These are phyloP conservation scores for Ailurus styani DNA, from an alignment of 2,113 vertebrate species.

Conservation along the genomic window DNA sequence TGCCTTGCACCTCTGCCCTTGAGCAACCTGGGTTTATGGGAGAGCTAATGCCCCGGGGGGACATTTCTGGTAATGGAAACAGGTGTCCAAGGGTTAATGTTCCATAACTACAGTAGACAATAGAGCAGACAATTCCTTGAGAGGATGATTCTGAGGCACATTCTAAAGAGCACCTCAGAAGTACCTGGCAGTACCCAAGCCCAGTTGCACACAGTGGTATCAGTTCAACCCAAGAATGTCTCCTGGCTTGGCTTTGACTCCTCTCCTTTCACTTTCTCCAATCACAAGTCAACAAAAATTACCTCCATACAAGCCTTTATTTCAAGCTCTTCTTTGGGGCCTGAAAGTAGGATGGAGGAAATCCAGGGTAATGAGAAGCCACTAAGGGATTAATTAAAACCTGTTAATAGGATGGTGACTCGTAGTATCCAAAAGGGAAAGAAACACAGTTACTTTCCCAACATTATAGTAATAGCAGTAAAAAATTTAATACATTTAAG, in stretches of 20 bases:
- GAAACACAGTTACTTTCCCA: not conserved
- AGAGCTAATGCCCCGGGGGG: not conserved
- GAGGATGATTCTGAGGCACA: not conserved
- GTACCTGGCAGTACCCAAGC: not conserved
- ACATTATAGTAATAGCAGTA: not conserved
- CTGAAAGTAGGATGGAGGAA: not conserved
- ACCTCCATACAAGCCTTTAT: not conserved
- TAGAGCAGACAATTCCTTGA: not conserved
- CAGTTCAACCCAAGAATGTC: not conserved
- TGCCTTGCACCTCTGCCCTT: not conserved
- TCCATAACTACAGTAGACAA: not conserved
- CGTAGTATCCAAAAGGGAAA: not conserved
- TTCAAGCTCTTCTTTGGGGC: not conserved
- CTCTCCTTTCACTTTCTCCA: not conserved
- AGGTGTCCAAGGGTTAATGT: not conserved
- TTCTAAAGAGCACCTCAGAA: not conserved
- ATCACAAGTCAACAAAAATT: not conserved
- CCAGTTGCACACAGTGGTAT: not conserved
- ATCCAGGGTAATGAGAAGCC: not conserved
- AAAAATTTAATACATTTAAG: not conserved
- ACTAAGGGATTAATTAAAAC: slow-evolving; percentile 6
- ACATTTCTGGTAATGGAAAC: not conserved
- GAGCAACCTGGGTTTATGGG: not conserved
- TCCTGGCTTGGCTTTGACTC: not conserved
- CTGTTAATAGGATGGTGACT: not conserved